Percentiles rank a stretch among this genome's conserved stretches.
Evolutionary conservation across 30 jellyfish, hydroid and myxozoan genomes (phyloP).

Genomic region (Pseudorhiza aurosa): DNA sequence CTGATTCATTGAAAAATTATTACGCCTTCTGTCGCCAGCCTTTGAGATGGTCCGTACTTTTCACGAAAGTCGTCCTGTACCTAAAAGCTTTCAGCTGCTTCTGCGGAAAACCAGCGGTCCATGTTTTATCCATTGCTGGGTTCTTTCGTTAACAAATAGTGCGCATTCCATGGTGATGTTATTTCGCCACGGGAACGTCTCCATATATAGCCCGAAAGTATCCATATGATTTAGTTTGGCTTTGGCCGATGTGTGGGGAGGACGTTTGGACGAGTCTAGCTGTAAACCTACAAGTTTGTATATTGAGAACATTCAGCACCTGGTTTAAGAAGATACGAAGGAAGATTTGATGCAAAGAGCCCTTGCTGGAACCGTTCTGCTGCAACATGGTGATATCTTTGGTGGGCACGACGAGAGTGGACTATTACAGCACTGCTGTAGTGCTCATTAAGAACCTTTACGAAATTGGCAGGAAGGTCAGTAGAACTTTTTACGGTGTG

Average conservation of each 20-base stretch:
- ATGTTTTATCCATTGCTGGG: background rate
- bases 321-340: no score
- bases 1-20: background rate
- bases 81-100: background rate
- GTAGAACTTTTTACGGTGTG: no score
- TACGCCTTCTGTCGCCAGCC: background rate
- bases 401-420: conserved; percentile 66
- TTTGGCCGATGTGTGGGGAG: background rate
- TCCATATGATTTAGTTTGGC: no score
- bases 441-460: conserved; percentile 45
- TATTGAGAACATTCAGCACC: background rate
- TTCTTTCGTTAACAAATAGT: background rate
- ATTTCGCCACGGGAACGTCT: background rate
- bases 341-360: background rate
- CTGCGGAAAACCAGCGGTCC: background rate
- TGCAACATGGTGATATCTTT: conserved; percentile 56
- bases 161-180: background rate
- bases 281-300: no score
- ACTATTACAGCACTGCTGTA: conserved; percentile 39
- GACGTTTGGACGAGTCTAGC: background rate
- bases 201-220: background rate
- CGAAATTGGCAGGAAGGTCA: conserved; percentile 71
- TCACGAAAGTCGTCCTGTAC: background rate
- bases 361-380: background rate
- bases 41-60: background rate